Evolutionary conservation across 2,888 invertebrate genomes (phyloP).

Genomic region (Thyatira batis): DNA sequence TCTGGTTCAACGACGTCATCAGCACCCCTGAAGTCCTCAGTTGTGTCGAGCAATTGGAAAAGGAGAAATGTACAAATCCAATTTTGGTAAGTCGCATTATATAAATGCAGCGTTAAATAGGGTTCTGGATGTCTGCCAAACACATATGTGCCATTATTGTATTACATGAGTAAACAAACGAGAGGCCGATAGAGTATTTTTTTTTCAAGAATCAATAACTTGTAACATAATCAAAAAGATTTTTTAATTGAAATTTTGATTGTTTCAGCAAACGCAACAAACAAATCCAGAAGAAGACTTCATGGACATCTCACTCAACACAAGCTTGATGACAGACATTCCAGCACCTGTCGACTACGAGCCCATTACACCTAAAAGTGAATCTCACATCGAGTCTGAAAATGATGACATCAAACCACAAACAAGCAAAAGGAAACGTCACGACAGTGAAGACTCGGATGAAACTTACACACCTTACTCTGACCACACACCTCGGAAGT

Average conservation of each 20-base stretch:
- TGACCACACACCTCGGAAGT: constrained; percentile 56
- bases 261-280: constrained; percentile 45
- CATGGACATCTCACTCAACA: constrained; percentile 22
- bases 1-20: constrained; percentile 55
- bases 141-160: too few relatives aligned
- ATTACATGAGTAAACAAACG: too few relatives aligned
- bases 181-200: neutral
- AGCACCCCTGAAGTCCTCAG: constrained; percentile 76
- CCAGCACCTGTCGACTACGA: constrained; percentile 58
- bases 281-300: constrained; percentile 39
- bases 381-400: constrained; percentile 69
- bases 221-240: neutral
- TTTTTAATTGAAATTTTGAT: constrained; percentile 12
- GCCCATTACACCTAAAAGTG: constrained; percentile 70
- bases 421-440: constrained; percentile 48
- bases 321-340: constrained; percentile 38
- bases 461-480: constrained; percentile 67
- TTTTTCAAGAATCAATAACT: neutral
- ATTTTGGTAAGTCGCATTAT: constrained; percentile 44
- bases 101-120: too few relatives aligned
- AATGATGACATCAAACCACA: constrained; percentile 54
- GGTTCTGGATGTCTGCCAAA: too few relatives aligned
- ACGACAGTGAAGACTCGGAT: constrained; percentile 73
- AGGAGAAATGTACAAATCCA: constrained; percentile 54
- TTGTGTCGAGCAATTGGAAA: constrained; percentile 73